Evolutionary conservation across 2,888 invertebrate species (phyloP).

Genomic region (Philereme vetulata): DNA sequence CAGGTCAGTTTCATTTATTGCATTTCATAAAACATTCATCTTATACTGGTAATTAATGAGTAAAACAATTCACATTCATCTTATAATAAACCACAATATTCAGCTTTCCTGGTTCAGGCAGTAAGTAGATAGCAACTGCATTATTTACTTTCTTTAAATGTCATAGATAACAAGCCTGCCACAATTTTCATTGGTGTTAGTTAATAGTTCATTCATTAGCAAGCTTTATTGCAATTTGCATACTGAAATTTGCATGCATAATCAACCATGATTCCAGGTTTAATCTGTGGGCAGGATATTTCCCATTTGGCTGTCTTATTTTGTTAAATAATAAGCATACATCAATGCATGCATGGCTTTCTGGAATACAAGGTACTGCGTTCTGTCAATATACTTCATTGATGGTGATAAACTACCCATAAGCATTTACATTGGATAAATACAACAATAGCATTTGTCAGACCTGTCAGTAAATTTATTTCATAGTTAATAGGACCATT

Average conservation of each 20-base stretch:
- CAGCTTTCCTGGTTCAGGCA: neutral
- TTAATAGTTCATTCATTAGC: neutral
- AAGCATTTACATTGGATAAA: neutral
- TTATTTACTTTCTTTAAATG: neutral
- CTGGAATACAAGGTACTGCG: neutral
- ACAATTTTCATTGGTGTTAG: neutral
- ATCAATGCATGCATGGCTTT: neutral
- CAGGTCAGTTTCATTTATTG: conserved; percentile 67
- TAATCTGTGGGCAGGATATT: neutral
- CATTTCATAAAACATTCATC: conserved; percentile 14
- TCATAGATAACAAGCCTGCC: neutral
- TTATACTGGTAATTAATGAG: neutral
- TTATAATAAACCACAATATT: neutral
- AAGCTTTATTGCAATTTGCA: no score
- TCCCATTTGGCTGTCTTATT: neutral
- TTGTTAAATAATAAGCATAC: neutral
- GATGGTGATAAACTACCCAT: neutral
- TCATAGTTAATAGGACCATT: no score
- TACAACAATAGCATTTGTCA: no score
- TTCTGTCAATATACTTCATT: neutral
- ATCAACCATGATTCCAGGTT: neutral
- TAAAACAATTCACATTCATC: no score
- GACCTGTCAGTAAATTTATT: no score
- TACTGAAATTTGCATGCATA: neutral
- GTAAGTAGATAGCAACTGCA: neutral